Evolutionary conservation across 2,113 vertebrate genomes (phyloP).

Genomic region (Cinclus mexicanus): DNA sequence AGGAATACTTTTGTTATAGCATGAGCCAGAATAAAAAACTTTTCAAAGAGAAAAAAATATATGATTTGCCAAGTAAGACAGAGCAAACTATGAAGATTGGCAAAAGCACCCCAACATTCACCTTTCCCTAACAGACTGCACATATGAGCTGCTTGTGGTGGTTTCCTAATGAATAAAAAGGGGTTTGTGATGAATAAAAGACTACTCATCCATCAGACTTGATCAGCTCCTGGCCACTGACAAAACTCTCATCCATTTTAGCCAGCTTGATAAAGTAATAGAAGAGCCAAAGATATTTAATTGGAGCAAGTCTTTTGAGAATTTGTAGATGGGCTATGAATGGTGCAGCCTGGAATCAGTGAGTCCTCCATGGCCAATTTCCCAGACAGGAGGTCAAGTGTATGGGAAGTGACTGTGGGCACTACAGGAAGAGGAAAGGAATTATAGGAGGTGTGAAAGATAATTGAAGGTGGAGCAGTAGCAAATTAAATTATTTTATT

Average conservation of each 20-base stretch:
- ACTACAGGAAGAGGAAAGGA: not conserved
- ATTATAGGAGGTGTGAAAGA: fast-evolving
- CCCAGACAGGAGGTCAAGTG: not conserved
- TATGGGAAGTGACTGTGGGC: too few relatives aligned
- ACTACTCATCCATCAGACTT: not conserved
- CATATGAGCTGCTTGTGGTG: not conserved
- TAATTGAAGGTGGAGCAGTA: not conserved
- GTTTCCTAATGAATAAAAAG: not conserved
- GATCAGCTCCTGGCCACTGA: not conserved
- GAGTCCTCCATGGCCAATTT: not conserved
- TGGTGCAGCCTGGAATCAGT: not conserved
- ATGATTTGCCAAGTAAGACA: not conserved
- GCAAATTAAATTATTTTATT: not conserved
- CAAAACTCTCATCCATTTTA: not conserved
- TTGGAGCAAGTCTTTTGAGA: not conserved
- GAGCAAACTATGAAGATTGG: not conserved
- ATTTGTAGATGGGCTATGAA: not conserved
- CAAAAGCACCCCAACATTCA: not conserved
- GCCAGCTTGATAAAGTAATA: not conserved
- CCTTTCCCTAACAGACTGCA: not conserved
- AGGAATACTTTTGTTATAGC: not conserved
- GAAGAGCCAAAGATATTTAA: not conserved
- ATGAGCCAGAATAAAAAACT: not conserved
- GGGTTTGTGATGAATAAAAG: not conserved
- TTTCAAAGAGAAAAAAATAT: not conserved